Conservation (phyloP, 2,113 vertebrate genomes). For the Pelodiscus sinensis region DNA sequence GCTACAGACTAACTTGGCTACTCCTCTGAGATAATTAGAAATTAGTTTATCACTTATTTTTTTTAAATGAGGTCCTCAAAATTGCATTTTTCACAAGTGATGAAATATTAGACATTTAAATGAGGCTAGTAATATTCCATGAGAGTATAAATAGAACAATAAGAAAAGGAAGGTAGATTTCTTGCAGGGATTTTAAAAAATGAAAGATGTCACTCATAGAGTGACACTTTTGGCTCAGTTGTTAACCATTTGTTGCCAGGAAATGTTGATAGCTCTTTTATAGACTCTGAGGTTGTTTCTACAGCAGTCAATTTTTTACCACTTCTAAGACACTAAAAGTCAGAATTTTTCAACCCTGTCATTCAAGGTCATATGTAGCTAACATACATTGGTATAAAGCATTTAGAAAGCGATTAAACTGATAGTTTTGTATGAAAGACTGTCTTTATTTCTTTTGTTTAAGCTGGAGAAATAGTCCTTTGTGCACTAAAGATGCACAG, state of each 20-base stretch:
- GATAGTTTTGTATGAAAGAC: background rate
- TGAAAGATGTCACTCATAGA: background rate
- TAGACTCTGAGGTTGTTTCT: background rate
- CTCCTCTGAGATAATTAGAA: no score
- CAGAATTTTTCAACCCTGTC: background rate
- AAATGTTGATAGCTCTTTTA: background rate
- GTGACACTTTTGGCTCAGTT: background rate
- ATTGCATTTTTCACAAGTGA: slow-evolving; percentile 31
- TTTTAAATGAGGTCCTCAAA: slow-evolving; percentile 25
- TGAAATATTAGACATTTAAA: background rate
- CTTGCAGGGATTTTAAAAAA: background rate
- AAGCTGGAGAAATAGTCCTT: background rate
- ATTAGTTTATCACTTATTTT: background rate
- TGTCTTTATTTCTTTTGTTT: background rate
- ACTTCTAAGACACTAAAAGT: background rate
- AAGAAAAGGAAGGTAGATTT: background rate
- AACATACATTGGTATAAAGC: background rate
- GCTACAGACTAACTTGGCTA: no score
- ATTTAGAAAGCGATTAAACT: background rate
- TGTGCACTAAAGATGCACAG: background rate
- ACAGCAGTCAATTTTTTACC: background rate
- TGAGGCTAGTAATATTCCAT: background rate
- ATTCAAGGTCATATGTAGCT: accelerated
- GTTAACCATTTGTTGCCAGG: background rate
- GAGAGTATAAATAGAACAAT: background rate